Evolutionary conservation across 1,140 invertebrate genomes (phyloP), one percentile per base, ranked within the genome.

Genomic region (Gryon sp.): DNA sequence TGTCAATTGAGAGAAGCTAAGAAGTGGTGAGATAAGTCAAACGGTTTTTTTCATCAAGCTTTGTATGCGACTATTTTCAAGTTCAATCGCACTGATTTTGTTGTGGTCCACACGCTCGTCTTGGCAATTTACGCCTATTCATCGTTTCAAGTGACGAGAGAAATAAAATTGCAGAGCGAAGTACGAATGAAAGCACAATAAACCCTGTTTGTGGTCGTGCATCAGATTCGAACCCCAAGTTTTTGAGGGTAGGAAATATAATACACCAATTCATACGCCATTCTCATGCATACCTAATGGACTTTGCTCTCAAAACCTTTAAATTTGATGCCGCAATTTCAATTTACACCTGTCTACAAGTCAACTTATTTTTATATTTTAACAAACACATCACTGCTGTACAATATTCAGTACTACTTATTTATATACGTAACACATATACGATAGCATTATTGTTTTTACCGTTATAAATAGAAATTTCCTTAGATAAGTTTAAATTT

Each of bases 141-240:
- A 73, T 41, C 69, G 28, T 65, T 74, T 59, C 69, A 74, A 65
- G 60, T 74, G 60, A 65, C 45, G 69, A 60, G 59, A 65, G 60
- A 52, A 74, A 74, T 74, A 74, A 74, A 74, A 65, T 65, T 65
- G 69, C 52, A 65, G 59, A 74, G 69, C 59, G 52, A 74, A 74
- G 60, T 65, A 59, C 48, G 59, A 63, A 43, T 59, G 69, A 63
- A 73, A 73, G 69, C 69, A 63, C 69, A 63, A 73, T 73, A 73
- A 73, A 73, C 59, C 57, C 69, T 73, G 57, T 73, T 73, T 73
- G 69, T 26, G 69, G 69, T 73, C 59, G 57, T 28, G 40, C 59
- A 73, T 73, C 69, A 43, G 50, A 59, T 74, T 28, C 69, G 60
- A 74, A 57, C 52, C 60, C 69, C 52, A 65, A 74, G 59, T 74